These are phyloP conservation scores for Craseonycteris thonglongyai DNA, from an alignment of 2,113 vertebrate species.

Conservation along the genomic window DNA sequence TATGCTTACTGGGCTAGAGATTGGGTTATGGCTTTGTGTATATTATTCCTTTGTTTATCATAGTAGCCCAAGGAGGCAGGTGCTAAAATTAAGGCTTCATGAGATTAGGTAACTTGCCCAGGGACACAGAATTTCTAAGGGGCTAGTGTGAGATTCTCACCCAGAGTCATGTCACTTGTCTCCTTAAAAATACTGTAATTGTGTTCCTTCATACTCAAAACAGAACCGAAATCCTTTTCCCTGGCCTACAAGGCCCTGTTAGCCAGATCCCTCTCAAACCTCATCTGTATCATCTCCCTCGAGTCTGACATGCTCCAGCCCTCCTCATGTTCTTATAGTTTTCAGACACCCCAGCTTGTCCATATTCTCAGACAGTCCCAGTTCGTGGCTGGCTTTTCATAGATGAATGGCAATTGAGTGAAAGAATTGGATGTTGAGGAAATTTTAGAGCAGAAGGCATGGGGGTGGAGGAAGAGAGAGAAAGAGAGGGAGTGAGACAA, in stretches of 20 bases:
- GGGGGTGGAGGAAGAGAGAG: neutral
- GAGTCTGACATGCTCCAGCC: neutral
- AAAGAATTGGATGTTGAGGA: neutral
- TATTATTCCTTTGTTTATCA: neutral
- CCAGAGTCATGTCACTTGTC: neutral
- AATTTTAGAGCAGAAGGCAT: neutral
- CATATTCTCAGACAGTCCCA: neutral
- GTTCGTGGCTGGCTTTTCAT: neutral
- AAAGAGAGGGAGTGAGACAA: neutral
- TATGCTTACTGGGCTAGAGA: neutral
- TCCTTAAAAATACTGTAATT: neutral
- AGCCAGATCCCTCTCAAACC: neutral
- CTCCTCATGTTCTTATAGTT: neutral
- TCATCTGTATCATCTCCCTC: neutral
- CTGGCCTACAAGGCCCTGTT: neutral
- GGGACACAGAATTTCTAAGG: neutral
- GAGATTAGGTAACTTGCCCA: neutral
- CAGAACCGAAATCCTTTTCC: neutral
- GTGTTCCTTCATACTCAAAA: neutral
- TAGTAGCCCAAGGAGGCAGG: neutral
- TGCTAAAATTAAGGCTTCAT: neutral
- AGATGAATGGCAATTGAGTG: neutral
- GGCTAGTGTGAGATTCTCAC: neutral
- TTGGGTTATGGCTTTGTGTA: neutral
- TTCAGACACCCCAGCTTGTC: neutral